phyloP scores from a whole-genome alignment of 2,888 invertebrate genomes.

The Busseola fusca region DNA sequence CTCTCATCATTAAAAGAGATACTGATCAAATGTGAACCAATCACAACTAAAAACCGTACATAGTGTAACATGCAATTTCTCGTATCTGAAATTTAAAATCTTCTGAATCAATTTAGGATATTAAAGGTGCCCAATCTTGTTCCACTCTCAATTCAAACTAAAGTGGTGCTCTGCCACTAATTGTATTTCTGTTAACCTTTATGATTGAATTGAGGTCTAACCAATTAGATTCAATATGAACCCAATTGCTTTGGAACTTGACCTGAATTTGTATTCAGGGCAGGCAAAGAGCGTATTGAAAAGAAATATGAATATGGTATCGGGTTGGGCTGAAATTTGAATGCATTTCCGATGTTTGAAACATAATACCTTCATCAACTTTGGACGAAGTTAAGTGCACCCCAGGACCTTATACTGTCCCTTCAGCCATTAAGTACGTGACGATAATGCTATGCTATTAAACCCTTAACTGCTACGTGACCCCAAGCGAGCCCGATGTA shows the following conservation, averaged over 20 bases:
- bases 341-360: conserved; percentile 13
- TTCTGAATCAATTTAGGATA: conserved; percentile 6
- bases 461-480: conserved; percentile 55
- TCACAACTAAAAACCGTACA: not conserved
- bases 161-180: conserved; percentile 35
- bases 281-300: conserved; percentile 31
- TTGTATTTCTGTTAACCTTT: conserved; percentile 52
- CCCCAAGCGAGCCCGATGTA: conserved; percentile 34
- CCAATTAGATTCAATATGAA: conserved; percentile 48
- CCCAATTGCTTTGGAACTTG: conserved; percentile 48
- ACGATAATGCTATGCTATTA: conserved; percentile 53
- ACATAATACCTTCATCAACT: conserved; percentile 43
- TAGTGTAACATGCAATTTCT: not conserved
- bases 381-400: conserved; percentile 38
- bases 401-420: conserved; percentile 30
- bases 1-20: not conserved
- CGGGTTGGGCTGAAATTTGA: conserved; percentile 1
- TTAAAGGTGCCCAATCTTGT: conserved; percentile 1
- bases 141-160: conserved; percentile 16
- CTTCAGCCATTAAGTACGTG: conserved; percentile 49
- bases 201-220: conserved; percentile 53
- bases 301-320: conserved; percentile 26
- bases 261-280: conserved; percentile 45
- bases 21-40: not conserved
- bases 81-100: not conserved